A percentile compares a stretch with the other conserved stretches of the same genome.
Conservation (phyloP, 1,140 invertebrate species). For the Vollenhovia emeryi region DNA sequence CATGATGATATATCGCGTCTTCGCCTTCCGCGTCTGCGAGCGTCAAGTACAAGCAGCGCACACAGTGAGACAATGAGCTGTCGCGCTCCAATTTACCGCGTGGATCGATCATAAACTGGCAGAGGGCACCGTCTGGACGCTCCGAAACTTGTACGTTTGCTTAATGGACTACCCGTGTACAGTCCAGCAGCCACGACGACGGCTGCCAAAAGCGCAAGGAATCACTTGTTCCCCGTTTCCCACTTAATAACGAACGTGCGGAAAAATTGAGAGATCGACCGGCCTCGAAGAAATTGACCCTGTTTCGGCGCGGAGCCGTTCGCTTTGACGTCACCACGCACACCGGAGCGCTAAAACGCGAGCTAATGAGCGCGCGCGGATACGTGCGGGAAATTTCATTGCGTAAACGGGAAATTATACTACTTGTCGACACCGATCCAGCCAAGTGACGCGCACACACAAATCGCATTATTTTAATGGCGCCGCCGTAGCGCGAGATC, state of each 20-base stretch:
- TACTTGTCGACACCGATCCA: constrained; percentile 7
- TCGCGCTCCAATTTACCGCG: constrained; percentile 25
- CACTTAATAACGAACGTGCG: constrained; percentile 25
- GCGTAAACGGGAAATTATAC: constrained; percentile 3
- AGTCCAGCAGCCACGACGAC: not conserved
- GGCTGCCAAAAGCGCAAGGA: not conserved
- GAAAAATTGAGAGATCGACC: constrained; percentile 26
- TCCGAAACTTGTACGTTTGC: not conserved
- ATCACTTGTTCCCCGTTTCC: not conserved
- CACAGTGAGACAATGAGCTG: constrained; percentile 30
- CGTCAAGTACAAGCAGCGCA: not conserved
- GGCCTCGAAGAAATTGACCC: constrained; percentile 7
- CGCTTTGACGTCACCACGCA: constrained; percentile 16
- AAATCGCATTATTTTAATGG: constrained; percentile 39
- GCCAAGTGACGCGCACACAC: not conserved
- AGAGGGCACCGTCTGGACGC: not conserved
- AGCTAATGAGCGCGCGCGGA: too few relatives aligned
- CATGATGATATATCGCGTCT: constrained; percentile 9
- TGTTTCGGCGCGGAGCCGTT: not conserved
- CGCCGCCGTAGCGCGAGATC: not conserved
- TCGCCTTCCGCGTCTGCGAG: not conserved
- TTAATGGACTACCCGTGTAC: constrained; percentile 30
- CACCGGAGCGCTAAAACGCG: not conserved
- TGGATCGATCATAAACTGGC: constrained; percentile 46
- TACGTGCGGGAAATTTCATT: not conserved